Evolutionary conservation across 2,797 vertebrate species (phyloP).

Genomic region (Aselliscus stoliczkanus): DNA sequence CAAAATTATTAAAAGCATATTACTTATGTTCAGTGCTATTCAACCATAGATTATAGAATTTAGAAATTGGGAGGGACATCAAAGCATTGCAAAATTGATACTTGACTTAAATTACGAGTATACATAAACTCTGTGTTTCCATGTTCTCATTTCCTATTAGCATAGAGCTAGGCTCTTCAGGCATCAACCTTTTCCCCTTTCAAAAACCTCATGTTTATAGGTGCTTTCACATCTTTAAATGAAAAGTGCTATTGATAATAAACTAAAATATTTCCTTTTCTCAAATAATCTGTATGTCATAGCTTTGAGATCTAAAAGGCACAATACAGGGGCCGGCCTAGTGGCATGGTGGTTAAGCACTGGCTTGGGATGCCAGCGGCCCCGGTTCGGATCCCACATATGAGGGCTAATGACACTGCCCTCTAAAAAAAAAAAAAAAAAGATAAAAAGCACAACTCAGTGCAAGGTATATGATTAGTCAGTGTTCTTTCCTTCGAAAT

Average conservation of each 20-base stretch:
- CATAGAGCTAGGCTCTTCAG: neutral
- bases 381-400: no score
- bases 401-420: no score
- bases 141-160: neutral
- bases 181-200: neutral
- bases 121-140: neutral
- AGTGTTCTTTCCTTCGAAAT: constrained; percentile 4
- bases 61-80: neutral
- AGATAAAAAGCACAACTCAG: neutral
- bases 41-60: neutral
- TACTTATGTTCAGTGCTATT: neutral
- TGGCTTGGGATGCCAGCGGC: no score
- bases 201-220: neutral
- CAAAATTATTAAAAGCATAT: neutral
- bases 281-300: neutral
- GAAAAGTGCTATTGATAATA: neutral
- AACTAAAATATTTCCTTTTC: neutral
- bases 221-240: neutral
- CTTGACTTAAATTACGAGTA: neutral
- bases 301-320: neutral
- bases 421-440: no score
- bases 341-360: no score
- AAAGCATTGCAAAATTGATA: neutral
- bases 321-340: no score
- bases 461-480: neutral